phyloP scores from a whole-genome alignment of 2,113 vertebrate species.

The Alces alces region DNA sequence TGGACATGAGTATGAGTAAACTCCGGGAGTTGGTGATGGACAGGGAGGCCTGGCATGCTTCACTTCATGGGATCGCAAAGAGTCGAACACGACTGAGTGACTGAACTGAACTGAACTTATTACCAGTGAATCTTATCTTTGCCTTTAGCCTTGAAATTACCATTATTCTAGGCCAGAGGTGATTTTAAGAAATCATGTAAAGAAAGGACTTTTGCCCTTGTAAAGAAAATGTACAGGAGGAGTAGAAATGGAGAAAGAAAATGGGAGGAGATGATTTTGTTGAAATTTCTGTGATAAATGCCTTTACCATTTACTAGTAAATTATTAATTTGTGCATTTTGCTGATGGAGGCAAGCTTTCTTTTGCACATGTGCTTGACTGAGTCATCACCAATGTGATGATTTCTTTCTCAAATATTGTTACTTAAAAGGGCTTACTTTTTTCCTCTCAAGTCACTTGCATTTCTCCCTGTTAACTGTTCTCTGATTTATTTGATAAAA shows the following conservation, averaged over 20 bases:
- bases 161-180: background rate
- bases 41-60: background rate
- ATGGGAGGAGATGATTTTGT: background rate
- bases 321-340: conserved; percentile 60
- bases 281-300: conserved; percentile 49
- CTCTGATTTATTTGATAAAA: background rate
- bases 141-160: conserved; percentile 25
- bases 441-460: background rate
- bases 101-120: background rate
- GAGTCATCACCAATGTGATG: background rate
- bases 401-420: background rate
- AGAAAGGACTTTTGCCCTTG: background rate
- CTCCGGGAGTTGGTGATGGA: background rate
- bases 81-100: rapidly evolving
- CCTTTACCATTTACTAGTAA: conserved; percentile 43
- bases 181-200: conserved; percentile 19
- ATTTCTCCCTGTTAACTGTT: background rate
- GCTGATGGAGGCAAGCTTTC: background rate
- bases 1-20: background rate
- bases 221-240: background rate
- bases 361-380: background rate
- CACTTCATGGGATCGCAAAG: background rate
- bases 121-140: background rate
- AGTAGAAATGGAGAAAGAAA: no score
- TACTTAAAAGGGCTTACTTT: background rate